Base-by-base conservation (phyloP, 2,797 vertebrate species). In the Typhlichthys subterraneus region DNA sequence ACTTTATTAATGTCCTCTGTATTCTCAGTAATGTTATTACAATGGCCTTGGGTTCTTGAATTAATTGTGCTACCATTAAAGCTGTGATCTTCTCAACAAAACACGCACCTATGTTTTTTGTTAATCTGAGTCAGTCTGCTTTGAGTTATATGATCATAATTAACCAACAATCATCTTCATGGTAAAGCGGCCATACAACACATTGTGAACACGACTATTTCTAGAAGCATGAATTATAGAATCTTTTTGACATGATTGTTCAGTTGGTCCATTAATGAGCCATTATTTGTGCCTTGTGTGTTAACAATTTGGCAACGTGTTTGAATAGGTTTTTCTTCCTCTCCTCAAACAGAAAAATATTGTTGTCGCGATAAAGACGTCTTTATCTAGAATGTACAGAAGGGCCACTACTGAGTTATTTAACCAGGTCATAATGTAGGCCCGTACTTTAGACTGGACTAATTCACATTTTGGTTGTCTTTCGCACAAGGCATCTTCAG, bases 251-350 rank as follows among this genome's bases (percentile, higher is more conserved):
- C 15, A 51, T 10, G 17, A n/a, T 31, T 1, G 14, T 13, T 1
- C 60, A 38, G 56, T 51, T 52, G 65, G 76, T 75, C 2, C 33
- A 15, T 58, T 23, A 15, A 46, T 58, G 23, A 49, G 14, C 12
- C 47, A 53, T 23, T 1, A 12, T 14, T 38, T 46, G 48, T 29
- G 38, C n/a, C 56, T 12, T 4, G 46, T 13, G n/a, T 6, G 47
- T 5, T 49, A 2, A n/a, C 12, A 13, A 49, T 49, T 13, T 49
- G 13, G 47, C 47, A 49, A 49, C 4, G 12, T 12, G 47, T 12
- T n/a, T n/a, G 2, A n/a, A 49, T 14, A n/a, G 4, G 13, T 2
- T 13, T 13, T 49, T 1, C n/a, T 14, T 49, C 4, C 12, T 14
- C 47, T 49, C 11, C n/a, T 49, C 47, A n/a, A 6, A n/a, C 4